Evolutionary conservation across 2,888 invertebrate genomes (phyloP).

Genomic region (Acanthococcus lagerstroemiae): DNA sequence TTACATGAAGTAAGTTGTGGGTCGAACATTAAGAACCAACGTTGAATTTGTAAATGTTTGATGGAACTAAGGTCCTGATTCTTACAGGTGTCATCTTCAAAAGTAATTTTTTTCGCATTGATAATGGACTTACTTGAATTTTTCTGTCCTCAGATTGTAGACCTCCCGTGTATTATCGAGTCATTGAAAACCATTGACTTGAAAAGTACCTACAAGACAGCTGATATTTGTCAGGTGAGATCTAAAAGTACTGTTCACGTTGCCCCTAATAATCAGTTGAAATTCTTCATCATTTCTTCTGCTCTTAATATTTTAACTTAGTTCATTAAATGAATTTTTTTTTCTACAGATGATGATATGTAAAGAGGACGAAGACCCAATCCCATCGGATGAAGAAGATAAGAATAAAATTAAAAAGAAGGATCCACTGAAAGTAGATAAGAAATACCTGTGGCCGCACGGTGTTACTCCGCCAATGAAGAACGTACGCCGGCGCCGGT

Average conservation of each 20-base stretch:
- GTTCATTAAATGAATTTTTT: not conserved
- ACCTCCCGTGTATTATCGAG: constrained; percentile 85
- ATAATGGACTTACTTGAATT: too few relatives aligned
- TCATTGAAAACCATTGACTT: constrained; percentile 90
- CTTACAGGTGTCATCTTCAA: too few relatives aligned
- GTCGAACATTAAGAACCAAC: not conserved
- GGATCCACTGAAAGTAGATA: constrained; percentile 74
- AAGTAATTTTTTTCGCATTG: too few relatives aligned
- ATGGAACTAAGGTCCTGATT: too few relatives aligned
- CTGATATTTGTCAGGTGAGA: constrained; percentile 80
- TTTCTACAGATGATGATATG: constrained; percentile 65
- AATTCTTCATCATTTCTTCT: too few relatives aligned
- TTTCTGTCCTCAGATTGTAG: constrained; percentile 53
- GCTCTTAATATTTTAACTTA: not conserved
- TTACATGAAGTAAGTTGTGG: not conserved
- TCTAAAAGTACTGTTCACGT: too few relatives aligned
- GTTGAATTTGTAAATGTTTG: not conserved
- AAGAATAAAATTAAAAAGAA: constrained; percentile 72
- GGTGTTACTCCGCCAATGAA: constrained; percentile 93
- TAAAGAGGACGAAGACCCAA: constrained; percentile 74
- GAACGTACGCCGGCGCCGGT: constrained; percentile 83
- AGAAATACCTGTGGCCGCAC: constrained; percentile 88
- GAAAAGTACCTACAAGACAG: constrained; percentile 95
- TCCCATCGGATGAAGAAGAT: constrained; percentile 64
- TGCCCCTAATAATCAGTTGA: too few relatives aligned